Conservation (phyloP, 2,888 invertebrate genomes). For the Cryptocheilus praepositus region DNA sequence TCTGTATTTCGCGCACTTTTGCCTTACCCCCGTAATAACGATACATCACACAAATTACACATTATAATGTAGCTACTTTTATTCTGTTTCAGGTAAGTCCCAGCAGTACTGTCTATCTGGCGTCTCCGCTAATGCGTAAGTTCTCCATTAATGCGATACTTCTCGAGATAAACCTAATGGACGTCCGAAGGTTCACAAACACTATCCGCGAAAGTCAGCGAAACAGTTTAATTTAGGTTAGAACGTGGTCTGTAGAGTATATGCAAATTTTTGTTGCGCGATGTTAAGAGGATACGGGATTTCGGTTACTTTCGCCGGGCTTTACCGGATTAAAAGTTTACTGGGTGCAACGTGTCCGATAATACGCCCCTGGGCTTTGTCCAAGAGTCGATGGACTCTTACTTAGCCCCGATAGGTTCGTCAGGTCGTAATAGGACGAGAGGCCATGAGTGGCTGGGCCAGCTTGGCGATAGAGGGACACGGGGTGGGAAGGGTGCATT, state of each 20-base stretch:
- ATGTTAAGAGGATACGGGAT: too few species aligned
- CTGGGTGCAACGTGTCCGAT: constrained; percentile 13
- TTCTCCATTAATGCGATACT: too few species aligned
- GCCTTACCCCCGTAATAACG: too few species aligned
- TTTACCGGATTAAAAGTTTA: not conserved
- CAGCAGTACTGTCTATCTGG: not conserved
- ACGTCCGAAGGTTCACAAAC: too few species aligned
- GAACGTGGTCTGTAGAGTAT: too few species aligned
- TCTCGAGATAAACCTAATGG: too few species aligned
- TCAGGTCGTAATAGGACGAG: constrained; percentile 51
- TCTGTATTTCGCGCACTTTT: too few species aligned
- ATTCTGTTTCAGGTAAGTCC: constrained; percentile 67
- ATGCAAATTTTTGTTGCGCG: too few species aligned
- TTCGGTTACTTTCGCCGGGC: not conserved
- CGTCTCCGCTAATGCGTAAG: too few species aligned
- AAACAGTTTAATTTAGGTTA: too few species aligned
- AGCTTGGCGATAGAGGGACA: constrained; percentile 16
- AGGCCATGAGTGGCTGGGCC: constrained; percentile 29
- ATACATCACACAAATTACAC: too few species aligned
- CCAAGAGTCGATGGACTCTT: constrained; percentile 60
- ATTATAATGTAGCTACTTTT: not conserved
- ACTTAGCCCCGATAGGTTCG: constrained; percentile 52
- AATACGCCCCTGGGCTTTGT: constrained; percentile 48
- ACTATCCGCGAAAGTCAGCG: too few species aligned
- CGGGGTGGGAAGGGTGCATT: constrained; percentile 48